phyloP scores from a whole-genome alignment of 2,888 invertebrate genomes.

The Dorcus hopei region DNA sequence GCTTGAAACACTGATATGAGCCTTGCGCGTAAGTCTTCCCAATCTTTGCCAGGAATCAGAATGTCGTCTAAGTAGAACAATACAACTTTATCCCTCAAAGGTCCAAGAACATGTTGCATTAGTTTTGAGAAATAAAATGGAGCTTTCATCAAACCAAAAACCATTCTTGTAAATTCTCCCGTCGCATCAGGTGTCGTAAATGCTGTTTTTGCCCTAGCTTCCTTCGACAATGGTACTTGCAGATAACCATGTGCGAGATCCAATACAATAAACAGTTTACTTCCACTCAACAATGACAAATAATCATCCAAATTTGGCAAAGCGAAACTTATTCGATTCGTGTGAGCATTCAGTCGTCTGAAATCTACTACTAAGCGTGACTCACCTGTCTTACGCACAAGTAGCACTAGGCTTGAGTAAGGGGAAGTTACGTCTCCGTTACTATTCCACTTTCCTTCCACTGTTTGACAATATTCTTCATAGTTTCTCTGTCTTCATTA shows the following conservation, averaged over 20 bases:
- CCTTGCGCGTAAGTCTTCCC: not conserved
- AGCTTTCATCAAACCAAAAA: not conserved
- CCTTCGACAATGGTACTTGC: constrained; percentile 9
- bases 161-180: too few relatives aligned
- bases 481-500: constrained; percentile 12
- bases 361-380: constrained; percentile 22
- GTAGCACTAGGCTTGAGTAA: constrained; percentile 22
- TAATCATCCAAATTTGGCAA: constrained; percentile 19
- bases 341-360: constrained; percentile 20
- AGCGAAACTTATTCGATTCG: constrained; percentile 17
- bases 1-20: not conserved
- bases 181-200: constrained; percentile 32
- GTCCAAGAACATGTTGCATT: too few relatives aligned
- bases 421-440: constrained; percentile 18
- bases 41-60: too few relatives aligned
- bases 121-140: not conserved
- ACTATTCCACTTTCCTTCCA: constrained; percentile 17
- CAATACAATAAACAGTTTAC: constrained; percentile 14
- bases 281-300: constrained; percentile 16
- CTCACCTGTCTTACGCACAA: constrained; percentile 25
- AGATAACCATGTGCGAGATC: constrained; percentile 14
- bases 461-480: constrained; percentile 15
- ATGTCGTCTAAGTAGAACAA: too few relatives aligned
- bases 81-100: too few relatives aligned
- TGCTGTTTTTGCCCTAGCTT: constrained; percentile 18